phyloP scores from a whole-genome alignment of 2,113 vertebrate species.

The Phocoena phocoena region DNA sequence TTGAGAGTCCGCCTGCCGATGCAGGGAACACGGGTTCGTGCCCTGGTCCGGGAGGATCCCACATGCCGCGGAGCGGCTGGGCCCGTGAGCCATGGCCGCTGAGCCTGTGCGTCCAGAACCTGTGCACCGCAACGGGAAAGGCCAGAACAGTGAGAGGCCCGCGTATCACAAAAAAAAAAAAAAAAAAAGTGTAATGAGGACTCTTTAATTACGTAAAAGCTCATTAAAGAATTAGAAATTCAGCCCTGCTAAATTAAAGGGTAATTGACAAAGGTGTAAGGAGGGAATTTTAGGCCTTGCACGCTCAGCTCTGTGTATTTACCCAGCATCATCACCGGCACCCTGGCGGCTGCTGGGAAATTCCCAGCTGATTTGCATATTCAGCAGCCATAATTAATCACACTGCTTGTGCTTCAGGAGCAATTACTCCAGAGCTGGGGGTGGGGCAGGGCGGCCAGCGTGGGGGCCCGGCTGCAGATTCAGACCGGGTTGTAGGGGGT shows the following conservation, averaged over 20 bases:
- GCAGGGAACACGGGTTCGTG: too few species aligned
- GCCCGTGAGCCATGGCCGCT: too few species aligned
- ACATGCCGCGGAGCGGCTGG: too few species aligned
- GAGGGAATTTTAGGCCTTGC: conserved; percentile 22
- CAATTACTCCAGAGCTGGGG: neutral
- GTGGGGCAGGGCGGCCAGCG: fast-evolving
- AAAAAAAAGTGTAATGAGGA: neutral
- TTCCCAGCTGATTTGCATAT: conserved; percentile 68
- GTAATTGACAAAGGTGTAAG: conserved; percentile 62
- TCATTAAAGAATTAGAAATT: conserved; percentile 41
- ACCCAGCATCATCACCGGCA: neutral
- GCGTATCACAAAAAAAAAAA: too few species aligned
- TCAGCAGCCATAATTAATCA: conserved; percentile 61
- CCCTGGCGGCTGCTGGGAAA: conserved; percentile 30
- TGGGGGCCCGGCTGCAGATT: neutral
- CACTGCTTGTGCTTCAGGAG: neutral
- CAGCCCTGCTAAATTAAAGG: conserved; percentile 47
- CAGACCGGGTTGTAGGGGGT: neutral
- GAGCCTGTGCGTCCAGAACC: too few species aligned
- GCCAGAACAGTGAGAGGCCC: too few species aligned
- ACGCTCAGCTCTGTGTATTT: neutral
- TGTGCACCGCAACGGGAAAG: too few species aligned
- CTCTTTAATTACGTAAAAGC: conserved; percentile 52
- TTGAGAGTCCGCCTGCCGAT: too few species aligned
- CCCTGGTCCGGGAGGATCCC: too few species aligned